These are phyloP conservation scores for Bujurquina vittata DNA, from an alignment of 2,113 vertebrate species.

Conservation along the genomic window DNA sequence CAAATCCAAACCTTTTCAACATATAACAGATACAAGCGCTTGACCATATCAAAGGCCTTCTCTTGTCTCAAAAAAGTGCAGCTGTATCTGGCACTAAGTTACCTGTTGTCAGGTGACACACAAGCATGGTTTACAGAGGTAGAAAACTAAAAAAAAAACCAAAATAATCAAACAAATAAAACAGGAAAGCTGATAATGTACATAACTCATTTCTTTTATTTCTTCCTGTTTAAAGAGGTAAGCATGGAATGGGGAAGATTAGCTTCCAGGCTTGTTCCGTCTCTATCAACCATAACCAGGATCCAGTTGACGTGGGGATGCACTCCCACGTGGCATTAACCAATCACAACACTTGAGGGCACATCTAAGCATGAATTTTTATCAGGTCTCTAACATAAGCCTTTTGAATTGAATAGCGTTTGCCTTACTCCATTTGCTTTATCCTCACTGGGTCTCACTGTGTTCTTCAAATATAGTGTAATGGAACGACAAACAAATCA, in stretches of 20 bases:
- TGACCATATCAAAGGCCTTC: too few relatives aligned
- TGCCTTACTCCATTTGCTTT: conserved; percentile 31
- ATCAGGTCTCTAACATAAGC: conserved; percentile 47
- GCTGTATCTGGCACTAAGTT: not conserved
- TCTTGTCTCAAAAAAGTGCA: too few relatives aligned
- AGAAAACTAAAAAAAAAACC: not conserved
- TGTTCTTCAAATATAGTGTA: conserved; percentile 35
- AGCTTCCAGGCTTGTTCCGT: conserved; percentile 48
- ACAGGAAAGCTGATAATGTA: too few relatives aligned
- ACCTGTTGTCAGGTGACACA: not conserved
- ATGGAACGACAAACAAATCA: conserved; percentile 43
- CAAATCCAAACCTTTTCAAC: not conserved
- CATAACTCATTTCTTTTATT: conserved; percentile 32
- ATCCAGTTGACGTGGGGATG: conserved; percentile 47
- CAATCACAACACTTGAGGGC: conserved; percentile 42
- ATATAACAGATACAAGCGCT: not conserved
- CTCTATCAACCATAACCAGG: conserved; percentile 56
- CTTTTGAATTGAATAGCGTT: conserved; percentile 45
- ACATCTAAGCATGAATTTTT: conserved; percentile 52
- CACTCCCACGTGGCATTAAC: conserved; percentile 52
- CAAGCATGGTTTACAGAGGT: not conserved
- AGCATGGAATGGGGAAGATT: conserved; percentile 36
- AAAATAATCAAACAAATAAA: conserved; percentile 3
- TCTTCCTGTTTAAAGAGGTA: conserved; percentile 35
- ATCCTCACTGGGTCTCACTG: conserved; percentile 15